Evolutionary conservation across 2,888 invertebrate genomes (phyloP), one percentile per base, ranked within the genome.

Genomic region (Dichetophora obliterata): DNA sequence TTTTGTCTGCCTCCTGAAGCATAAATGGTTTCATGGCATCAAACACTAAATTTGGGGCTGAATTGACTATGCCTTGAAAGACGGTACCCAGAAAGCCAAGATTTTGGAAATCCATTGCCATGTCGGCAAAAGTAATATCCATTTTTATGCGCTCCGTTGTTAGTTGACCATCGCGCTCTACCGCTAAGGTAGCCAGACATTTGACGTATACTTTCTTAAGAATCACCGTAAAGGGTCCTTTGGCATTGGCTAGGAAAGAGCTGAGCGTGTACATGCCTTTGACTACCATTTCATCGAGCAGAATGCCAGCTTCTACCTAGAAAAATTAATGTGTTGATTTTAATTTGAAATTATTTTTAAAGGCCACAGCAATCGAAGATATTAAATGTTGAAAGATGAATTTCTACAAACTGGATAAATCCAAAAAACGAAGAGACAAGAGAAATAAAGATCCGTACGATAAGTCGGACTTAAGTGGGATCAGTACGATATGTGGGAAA

Each of bases 11-110:
- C 89, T 95, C 94, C 80, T 92, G 92, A 31, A 96, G 89, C 80
- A 97, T 93, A 81, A 94, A 94, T 0, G 96, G 96, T 86, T 97
- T 96, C 83, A 97, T 94, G 11, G 95, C 94, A 86, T 96, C 95
- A 83, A 97, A 96, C 2, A 97, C 91, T 79, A 95, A 92, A 16
- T 92, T 92, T 0, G 96, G 96, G 0, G 96, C 92, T 0, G 95
- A 94, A 88, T 96, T 97, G 63, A 97, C 92, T 66, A 96, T 91
- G 0, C 94, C 92, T 87, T 94, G 94, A 80, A 92, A 91, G 80
- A 92, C 89, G 59, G 91, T 91, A 0, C 94, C 95, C 78, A 96
- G 90, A 81, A 95, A 92, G 5, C 96, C 89, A 0, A 96, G 91
- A 85, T 95, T 95, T 88, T 95, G 92, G 84, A 97, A 96, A 84